These are phyloP conservation scores for Neolamprologus cancellatus DNA, from an alignment of 2,113 vertebrate species.

Conservation along the genomic window DNA sequence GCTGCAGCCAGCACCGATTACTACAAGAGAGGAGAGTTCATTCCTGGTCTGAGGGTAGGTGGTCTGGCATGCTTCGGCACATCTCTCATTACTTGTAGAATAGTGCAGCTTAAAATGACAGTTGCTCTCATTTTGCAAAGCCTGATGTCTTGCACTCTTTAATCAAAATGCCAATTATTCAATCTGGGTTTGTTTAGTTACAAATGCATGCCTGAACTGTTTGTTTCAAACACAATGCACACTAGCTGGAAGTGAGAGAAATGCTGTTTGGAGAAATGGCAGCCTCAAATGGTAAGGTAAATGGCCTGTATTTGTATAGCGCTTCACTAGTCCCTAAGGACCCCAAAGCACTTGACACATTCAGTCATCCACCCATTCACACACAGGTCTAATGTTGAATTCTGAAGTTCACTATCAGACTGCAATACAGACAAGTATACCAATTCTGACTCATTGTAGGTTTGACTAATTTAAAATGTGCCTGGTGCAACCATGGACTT, in stretches of 20 bases:
- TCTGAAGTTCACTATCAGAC: not conserved
- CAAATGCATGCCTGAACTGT: not conserved
- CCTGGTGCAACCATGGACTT: not conserved
- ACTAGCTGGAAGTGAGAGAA: not conserved
- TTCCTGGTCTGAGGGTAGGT: conserved; percentile 83
- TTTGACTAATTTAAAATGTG: not conserved
- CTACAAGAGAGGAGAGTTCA: conserved; percentile 84
- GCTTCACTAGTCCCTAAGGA: fast-evolving
- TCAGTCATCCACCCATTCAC: not conserved
- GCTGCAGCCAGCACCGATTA: conserved; percentile 89
- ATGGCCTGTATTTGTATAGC: not conserved
- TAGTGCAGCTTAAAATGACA: not conserved
- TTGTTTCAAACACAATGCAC: not conserved
- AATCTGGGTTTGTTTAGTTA: not conserved
- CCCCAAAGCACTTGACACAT: not conserved
- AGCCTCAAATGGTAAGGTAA: not conserved
- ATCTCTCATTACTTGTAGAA: not conserved
- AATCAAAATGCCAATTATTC: not conserved
- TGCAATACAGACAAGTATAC: not conserved
- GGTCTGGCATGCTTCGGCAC: fast-evolving
- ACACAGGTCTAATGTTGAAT: not conserved
- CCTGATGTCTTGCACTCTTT: not conserved
- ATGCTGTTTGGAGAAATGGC: not conserved
- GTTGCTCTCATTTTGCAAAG: not conserved
- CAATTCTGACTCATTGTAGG: not conserved